Base-by-base conservation (phyloP, 2,888 invertebrate species). In the Amaurobius ferox region DNA sequence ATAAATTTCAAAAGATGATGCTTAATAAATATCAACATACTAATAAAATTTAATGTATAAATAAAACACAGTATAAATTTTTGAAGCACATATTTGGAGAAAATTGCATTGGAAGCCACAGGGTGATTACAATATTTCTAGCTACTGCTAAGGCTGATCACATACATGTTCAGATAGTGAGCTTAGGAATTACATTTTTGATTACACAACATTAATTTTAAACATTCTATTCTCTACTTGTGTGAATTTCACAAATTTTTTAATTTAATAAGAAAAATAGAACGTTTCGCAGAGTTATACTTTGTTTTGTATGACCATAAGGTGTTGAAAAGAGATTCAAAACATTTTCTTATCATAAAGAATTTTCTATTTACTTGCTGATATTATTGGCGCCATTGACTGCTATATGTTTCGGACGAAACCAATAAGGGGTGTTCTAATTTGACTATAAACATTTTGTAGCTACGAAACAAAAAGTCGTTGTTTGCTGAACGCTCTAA, bases 21-120 rank as follows among this genome's bases (percentile, higher is more conserved):
- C 16, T 55, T 55, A 55, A 23, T 55, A 23, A 55, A 23, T 55
- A 23, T 23, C 55, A 55, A 55, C 55, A 55, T 55, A 55, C 23
- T 55, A 55, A 55, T 55, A 55, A 55, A 55, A 55, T 55, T 55
- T 55, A 55, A 44, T 44, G 16, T 44, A 16, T 16, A 55, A 55
- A 55, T 55, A 55, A 55, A 55, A 55, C 55, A 55, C 55, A 55
- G 55, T 55, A 55, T 55, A 23, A 55, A 55, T 55, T 55, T 55
- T 55, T 55, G 55, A 55, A 55, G 55, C 55, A 55, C 6, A 55
- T 55, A 55, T 55, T 55, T 23, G 55, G 55, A 55, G 55, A 55
- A 23, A 55, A 55, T 55, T 55, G 55, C 55, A 44, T 55, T 55
- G 55, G 55, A 55, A 55, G 55, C 55, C 55, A 55, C 23, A 55